These are phyloP conservation scores for Cyclina sinensis DNA, from an alignment of 1,140 invertebrate species.

Conservation along the genomic window DNA sequence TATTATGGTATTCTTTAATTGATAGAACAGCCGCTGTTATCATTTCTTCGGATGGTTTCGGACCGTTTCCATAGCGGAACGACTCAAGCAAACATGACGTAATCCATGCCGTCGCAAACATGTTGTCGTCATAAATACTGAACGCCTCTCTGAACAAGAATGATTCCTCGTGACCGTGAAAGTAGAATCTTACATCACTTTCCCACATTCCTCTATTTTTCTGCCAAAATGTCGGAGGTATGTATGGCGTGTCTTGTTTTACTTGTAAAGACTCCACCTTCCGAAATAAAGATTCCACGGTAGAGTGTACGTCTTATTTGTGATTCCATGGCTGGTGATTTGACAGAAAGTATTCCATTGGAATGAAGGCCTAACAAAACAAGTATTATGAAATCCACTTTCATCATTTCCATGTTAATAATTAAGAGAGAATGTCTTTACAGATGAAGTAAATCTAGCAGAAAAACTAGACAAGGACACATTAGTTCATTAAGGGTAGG, in stretches of 20 bases:
- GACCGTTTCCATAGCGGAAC: slow-evolving; percentile 77
- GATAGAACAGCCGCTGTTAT: slow-evolving; percentile 72
- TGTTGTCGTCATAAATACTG: slow-evolving; percentile 83
- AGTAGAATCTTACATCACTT: slow-evolving; percentile 81
- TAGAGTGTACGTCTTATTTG: slow-evolving; percentile 4
- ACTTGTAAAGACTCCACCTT: slow-evolving; percentile 73
- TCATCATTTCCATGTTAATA: too few species aligned
- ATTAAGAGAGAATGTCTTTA: too few species aligned
- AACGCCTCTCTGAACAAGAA: slow-evolving; percentile 75
- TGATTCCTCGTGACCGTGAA: slow-evolving; percentile 77
- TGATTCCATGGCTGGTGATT: not conserved
- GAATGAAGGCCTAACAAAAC: not conserved
- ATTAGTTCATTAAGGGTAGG: too few species aligned
- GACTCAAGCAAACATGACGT: slow-evolving; percentile 77
- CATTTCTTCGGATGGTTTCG: slow-evolving; percentile 74
- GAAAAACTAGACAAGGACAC: too few species aligned
- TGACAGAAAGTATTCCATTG: not conserved
- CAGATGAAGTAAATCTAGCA: too few species aligned
- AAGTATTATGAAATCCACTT: too few species aligned
- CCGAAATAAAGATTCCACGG: slow-evolving; percentile 69
- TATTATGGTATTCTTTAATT: slow-evolving; percentile 70
- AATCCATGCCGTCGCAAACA: slow-evolving; percentile 84
- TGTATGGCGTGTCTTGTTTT: slow-evolving; percentile 67
- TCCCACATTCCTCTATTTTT: slow-evolving; percentile 79
- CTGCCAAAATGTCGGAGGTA: slow-evolving; percentile 75